Evolutionary conservation across 1,140 invertebrate species (phyloP).

Genomic region (Neotoxoptera formosana): DNA sequence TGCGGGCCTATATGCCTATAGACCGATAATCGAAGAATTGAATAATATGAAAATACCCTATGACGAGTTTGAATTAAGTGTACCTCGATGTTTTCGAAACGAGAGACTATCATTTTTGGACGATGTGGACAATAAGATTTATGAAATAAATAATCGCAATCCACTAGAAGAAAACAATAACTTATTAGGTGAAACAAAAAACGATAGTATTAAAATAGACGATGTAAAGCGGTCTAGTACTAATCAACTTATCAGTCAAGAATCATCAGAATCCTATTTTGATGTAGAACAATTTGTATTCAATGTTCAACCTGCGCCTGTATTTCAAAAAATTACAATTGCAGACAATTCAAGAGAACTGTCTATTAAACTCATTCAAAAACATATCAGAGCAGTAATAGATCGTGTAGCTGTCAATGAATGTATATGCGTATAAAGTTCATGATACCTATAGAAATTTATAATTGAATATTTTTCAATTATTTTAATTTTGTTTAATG

Average conservation of each 20-base stretch:
- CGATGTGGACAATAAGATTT: not conserved
- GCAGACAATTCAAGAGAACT: not conserved
- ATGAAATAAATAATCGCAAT: constrained; percentile 23
- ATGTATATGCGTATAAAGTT: not conserved
- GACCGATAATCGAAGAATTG: constrained; percentile 20
- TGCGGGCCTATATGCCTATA: not conserved
- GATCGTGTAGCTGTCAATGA: constrained; percentile 34
- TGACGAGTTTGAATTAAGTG: constrained; percentile 10
- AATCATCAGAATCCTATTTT: not conserved
- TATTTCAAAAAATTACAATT: not conserved
- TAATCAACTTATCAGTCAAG: not conserved
- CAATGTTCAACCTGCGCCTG: not conserved
- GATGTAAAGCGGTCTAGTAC: not conserved
- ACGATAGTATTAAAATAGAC: not conserved
- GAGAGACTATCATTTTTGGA: constrained; percentile 16
- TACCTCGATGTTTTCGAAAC: constrained; percentile 26
- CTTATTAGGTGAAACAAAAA: not conserved
- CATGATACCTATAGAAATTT: not conserved
- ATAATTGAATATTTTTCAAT: not conserved
- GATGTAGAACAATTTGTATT: not conserved
- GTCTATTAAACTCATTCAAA: constrained; percentile 17
- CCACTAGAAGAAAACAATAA: not conserved
- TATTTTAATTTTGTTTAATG: not conserved
- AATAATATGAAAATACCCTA: not conserved
- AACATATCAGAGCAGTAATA: constrained; percentile 23